Base-by-base conservation (phyloP, 2,113 vertebrate genomes). In the Calcarius ornatus region DNA sequence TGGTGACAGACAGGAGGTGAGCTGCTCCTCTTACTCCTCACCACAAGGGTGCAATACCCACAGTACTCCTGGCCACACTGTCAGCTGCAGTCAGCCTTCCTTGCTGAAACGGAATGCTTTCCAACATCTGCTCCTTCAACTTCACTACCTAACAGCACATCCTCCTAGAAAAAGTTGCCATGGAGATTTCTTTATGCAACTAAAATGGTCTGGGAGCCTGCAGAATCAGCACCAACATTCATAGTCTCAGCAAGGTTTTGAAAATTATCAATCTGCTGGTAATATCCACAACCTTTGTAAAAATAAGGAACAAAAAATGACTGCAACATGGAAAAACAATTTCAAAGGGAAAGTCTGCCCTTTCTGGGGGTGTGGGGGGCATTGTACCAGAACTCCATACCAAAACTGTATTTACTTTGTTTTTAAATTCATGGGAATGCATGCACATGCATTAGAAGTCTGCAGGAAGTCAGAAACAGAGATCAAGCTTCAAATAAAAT, bases 301-400 rank as follows among this genome's bases (percentile, higher is more conserved):
- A 78, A 65, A 47, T 3, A 5, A 73, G 35, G 47, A 54, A 8
- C 1, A 1, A 47, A 69, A 60, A 27, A 15, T 22, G 3, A 64
- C 19, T n/a, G 43, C 6, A 38, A 69, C 57, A 37, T 1, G 9
- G 10, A 8, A 77, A 33, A 75, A 57, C 6, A 33, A 43, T 24
- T 14, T 53, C 23, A 23, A 35, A 81, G 22, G 5, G 9, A 14
- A 53, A 30, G 9, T 3, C 20, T 42, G 45, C 11, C 13, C 11
- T 18, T 37, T 69, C 1, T 35, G 2, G 0, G 7, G 9, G 9
- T 45, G 13, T 11, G 30, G 3, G 15, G 2, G 22, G 15, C 3
- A 2, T 48, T 35, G 47, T 23, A 83, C 28, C 27, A 76, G 31
- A 56, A 57, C 14, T 27, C 50, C 40, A 20, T 15, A n/a, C 5